A percentile compares a stretch with the other conserved stretches of the same genome.
Evolutionary conservation across 2,797 vertebrate species (phyloP).

Genomic region (Anniella stebbinsi): DNA sequence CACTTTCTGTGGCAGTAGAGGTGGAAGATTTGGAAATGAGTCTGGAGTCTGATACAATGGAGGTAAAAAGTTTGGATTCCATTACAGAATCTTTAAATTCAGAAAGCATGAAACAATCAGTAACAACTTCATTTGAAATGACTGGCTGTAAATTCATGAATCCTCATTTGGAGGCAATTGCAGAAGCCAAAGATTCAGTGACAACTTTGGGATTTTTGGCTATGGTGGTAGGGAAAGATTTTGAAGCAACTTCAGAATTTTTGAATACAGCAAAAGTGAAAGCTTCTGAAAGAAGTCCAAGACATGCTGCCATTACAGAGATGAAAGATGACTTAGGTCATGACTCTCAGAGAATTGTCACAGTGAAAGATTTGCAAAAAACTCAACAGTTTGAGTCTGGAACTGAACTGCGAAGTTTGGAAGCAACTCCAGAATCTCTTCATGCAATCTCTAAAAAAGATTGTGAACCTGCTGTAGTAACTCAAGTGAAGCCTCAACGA

Average conservation of each 20-base stretch:
- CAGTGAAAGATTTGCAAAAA: constrained; percentile 24
- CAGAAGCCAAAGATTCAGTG: constrained; percentile 39
- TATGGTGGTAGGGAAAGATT: constrained; percentile 43
- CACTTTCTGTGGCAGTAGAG: not conserved
- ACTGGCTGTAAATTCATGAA: constrained; percentile 13
- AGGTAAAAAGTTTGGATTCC: constrained; percentile 23
- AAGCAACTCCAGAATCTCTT: constrained; percentile 48
- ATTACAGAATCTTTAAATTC: constrained; percentile 34
- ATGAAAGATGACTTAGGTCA: not conserved
- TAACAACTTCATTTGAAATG: constrained; percentile 6
- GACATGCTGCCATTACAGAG: not conserved
- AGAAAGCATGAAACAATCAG: constrained; percentile 37
- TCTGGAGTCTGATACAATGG: constrained; percentile 20
- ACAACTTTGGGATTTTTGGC: constrained; percentile 39
- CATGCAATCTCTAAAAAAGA: not conserved
- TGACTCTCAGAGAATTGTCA: not conserved
- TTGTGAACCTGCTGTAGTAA: constrained; percentile 30
- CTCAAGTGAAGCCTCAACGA: not conserved
- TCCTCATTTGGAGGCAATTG: constrained; percentile 6
- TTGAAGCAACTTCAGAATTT: constrained; percentile 48
- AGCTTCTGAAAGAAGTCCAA: constrained; percentile 27
- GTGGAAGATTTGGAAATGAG: constrained; percentile 14
- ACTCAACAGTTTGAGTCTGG: not conserved
- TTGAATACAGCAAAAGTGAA: constrained; percentile 39
- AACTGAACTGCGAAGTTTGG: constrained; percentile 53